Base-by-base conservation (phyloP, 2,113 vertebrate species). In the Ailurus styani region DNA sequence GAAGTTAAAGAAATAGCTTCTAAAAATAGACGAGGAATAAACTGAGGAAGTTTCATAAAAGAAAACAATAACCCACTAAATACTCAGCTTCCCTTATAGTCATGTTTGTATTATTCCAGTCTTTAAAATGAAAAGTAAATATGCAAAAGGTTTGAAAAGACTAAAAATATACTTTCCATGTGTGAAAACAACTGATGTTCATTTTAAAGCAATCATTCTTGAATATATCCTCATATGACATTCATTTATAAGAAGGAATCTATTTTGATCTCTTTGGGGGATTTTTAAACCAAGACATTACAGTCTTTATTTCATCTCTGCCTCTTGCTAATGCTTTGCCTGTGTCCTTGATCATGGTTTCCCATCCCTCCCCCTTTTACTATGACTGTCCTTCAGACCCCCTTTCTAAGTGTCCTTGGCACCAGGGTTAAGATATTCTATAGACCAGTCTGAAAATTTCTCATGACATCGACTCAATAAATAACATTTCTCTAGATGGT, bases 51-150 rank as follows among this genome's bases (percentile, higher is more conserved):
- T 82, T 95, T 93, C 50, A 47, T 45, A 83, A 89, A 91, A 34
- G 52, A 34, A 89, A 91, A 91, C 40, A 86, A 87, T 52, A n/a
- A 17, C 37, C 55, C 40, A 40, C 6, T 88, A 88, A 85, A 81
- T 85, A 37, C 7, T 52, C 42, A 62, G 13, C 82, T 91, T 81
- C 47, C 12, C 91, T 91, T 88, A 81, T 1, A 45, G 7, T n/a
- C 84, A 34, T 86, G 40, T 55, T 94, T 86, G 42, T 92, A 79
- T 79, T 85, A 87, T 90, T 87, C 47, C 3, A 62, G 31, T 37
- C n/a, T 89, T 94, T 90, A 57, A 88, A 91, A 52, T 50, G n/a
- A 91, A 83, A 95, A 75, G 1, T 81, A 90, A 93, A 87, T 78
- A 68, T 21, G 4, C 25, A 4, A 94, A 91, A 42, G 7, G 3